Percentiles rank a stretch among this genome's conserved stretches.
phyloP scores from a whole-genome alignment of 2,888 invertebrate species.

The Ariolimax columbianus region DNA sequence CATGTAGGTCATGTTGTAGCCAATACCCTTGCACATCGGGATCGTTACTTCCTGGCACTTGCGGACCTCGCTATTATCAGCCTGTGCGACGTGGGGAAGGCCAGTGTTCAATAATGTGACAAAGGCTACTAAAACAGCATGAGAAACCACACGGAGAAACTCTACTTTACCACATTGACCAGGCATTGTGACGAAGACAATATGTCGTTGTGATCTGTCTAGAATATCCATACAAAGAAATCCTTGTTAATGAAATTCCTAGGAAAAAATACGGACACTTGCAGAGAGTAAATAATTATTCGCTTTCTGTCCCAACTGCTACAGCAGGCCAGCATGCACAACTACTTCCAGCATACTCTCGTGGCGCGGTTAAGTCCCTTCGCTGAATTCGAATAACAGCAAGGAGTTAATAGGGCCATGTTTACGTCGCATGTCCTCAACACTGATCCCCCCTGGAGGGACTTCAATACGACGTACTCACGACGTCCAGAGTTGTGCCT shows the following conservation, averaged over 20 bases:
- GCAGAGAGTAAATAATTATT: not conserved
- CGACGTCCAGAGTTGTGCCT: not conserved
- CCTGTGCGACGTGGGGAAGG: too few relatives aligned
- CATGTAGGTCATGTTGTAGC: constrained; percentile 96
- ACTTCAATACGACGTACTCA: not conserved
- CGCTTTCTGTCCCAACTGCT: not conserved
- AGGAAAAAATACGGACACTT: not conserved
- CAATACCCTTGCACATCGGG: constrained; percentile 97
- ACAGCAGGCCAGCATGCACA: not conserved
- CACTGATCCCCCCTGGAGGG: not conserved
- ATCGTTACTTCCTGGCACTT: constrained; percentile 96
- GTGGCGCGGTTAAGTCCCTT: not conserved
- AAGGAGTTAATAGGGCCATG: not conserved
- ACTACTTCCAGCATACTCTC: not conserved
- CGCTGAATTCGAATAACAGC: not conserved
- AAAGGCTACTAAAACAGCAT: too few relatives aligned
- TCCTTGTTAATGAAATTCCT: not conserved
- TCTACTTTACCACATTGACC: not conserved
- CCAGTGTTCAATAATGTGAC: too few relatives aligned
- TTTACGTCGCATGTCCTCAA: not conserved
- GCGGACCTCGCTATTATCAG: constrained; percentile 59
- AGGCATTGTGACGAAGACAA: not conserved
- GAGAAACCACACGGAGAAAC: too few relatives aligned
- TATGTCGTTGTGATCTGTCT: not conserved
- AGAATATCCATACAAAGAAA: not conserved